Percentiles rank a stretch among this genome's conserved stretches.
Conservation (phyloP, 2,797 vertebrate genomes). For the Dendrocincla tyrannina region DNA sequence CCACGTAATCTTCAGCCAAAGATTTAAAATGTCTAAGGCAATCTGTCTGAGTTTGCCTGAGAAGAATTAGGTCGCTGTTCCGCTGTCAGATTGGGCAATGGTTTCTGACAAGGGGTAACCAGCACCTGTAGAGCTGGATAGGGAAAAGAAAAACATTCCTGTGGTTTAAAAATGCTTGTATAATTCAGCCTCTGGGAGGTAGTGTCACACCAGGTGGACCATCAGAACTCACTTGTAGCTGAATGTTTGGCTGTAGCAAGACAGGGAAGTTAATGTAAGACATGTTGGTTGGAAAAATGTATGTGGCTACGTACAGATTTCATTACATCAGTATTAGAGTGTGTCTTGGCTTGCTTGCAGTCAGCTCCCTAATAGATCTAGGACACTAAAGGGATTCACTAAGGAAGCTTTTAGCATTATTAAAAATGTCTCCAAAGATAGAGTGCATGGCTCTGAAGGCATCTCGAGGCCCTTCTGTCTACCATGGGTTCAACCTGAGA, state of each 20-base stretch:
- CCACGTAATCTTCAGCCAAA: not conserved
- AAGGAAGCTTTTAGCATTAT: not conserved
- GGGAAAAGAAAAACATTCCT: not conserved
- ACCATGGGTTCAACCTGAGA: fast-evolving
- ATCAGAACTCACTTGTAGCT: not conserved
- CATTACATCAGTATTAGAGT: not conserved
- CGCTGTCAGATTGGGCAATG: not conserved
- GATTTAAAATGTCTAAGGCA: not conserved
- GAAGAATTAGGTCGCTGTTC: not conserved
- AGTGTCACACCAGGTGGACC: not conserved
- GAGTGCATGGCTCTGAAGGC: not conserved
- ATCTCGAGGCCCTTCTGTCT: not conserved
- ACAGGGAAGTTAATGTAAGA: not conserved
- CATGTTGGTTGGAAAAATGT: not conserved
- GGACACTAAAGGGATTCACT: not conserved
- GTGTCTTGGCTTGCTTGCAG: not conserved
- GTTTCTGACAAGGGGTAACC: not conserved
- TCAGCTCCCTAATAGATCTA: not conserved
- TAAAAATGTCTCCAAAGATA: not conserved
- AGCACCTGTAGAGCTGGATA: not conserved
- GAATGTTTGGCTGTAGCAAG: not conserved
- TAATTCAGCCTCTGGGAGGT: not conserved
- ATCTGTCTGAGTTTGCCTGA: not conserved
- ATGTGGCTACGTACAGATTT: not conserved
- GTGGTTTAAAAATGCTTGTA: not conserved